phyloP scores from a whole-genome alignment of 2,888 invertebrate species.

The Dusona sp. region DNA sequence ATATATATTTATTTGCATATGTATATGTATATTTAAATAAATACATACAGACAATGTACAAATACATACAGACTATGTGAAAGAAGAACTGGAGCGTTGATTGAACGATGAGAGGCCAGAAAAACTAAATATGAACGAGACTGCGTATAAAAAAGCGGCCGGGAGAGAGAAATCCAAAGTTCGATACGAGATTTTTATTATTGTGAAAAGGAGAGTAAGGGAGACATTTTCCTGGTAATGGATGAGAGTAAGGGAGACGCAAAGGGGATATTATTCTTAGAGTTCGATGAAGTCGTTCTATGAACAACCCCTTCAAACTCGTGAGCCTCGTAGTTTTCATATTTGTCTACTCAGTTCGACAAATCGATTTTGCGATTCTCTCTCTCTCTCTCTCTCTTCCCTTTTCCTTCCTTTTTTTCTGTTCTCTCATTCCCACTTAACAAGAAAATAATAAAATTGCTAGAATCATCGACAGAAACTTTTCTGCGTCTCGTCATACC shows the following conservation, averaged over 20 bases:
- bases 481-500: neutral
- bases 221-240: slow-evolving; percentile 25
- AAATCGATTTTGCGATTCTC: slow-evolving; percentile 26
- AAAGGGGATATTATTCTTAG: slow-evolving; percentile 34
- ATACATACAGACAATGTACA: neutral
- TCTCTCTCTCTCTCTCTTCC: slow-evolving; percentile 8
- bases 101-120: slow-evolving; percentile 26
- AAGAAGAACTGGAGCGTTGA: slow-evolving; percentile 37
- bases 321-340: slow-evolving; percentile 43
- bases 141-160: slow-evolving; percentile 29
- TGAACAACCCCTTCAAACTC: slow-evolving; percentile 11
- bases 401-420: neutral
- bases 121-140: slow-evolving; percentile 52
- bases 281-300: slow-evolving; percentile 48
- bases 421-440: slow-evolving; percentile 48
- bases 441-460: slow-evolving; percentile 75
- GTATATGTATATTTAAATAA: neutral
- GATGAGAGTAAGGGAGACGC: slow-evolving; percentile 9
- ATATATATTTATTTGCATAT: neutral
- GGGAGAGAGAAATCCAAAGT: slow-evolving; percentile 56
- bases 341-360: slow-evolving; percentile 37
- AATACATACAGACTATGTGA: neutral
- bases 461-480: slow-evolving; percentile 22
- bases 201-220: slow-evolving; percentile 33
- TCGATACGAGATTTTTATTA: slow-evolving; percentile 64